Conservation (phyloP, 2,113 vertebrate genomes). For the Calidris pygmaea region DNA sequence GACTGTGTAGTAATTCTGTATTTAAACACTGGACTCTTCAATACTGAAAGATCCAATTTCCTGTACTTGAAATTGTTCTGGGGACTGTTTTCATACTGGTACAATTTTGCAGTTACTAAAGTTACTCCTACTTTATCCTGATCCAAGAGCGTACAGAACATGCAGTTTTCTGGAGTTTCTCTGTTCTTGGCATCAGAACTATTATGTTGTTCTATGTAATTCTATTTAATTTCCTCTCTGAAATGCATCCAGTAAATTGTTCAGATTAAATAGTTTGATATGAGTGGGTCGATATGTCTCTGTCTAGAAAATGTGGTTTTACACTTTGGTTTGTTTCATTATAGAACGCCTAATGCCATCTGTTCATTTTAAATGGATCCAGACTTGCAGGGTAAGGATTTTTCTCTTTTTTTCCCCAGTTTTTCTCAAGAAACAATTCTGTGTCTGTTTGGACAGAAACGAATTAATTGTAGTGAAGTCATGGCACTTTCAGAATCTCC, state of each 20-base stretch:
- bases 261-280: slow-evolving; percentile 19
- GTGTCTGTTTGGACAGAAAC: background rate
- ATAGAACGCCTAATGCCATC: background rate
- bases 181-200: background rate
- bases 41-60: background rate
- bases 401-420: background rate
- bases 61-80: background rate
- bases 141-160: background rate
- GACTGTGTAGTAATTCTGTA: background rate
- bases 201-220: background rate
- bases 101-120: background rate
- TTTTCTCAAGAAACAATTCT: background rate
- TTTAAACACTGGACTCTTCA: background rate
- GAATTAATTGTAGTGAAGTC: background rate
- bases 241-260: background rate
- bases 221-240: background rate
- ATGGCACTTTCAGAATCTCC: background rate
- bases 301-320: background rate
- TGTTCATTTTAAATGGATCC: slow-evolving; percentile 56
- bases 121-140: background rate
- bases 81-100: background rate
- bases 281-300: background rate
- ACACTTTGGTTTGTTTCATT: slow-evolving; percentile 32
- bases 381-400: slow-evolving; percentile 63
- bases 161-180: background rate